phyloP scores from a whole-genome alignment of 2,888 invertebrate species.

The Bruchidius siliquastri region DNA sequence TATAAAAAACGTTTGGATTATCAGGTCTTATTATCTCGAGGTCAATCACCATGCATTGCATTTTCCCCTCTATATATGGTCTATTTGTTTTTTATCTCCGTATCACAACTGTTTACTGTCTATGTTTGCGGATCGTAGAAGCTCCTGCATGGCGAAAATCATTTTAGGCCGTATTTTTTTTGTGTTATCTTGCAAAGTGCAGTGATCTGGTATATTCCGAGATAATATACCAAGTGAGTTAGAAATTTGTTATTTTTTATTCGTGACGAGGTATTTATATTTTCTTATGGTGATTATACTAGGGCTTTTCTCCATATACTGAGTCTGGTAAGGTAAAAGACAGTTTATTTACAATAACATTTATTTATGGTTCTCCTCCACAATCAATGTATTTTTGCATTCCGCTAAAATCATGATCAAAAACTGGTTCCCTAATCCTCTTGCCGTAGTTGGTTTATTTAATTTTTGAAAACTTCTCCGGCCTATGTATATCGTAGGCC shows the following conservation, averaged over 20 bases:
- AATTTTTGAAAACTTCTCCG: no score
- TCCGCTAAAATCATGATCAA: no score
- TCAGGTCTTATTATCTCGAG: conserved; percentile 31
- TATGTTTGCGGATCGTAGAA: conserved; percentile 33
- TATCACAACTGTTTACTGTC: conserved; percentile 36
- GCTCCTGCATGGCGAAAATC: background rate
- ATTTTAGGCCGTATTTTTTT: background rate
- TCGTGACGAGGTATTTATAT: no score
- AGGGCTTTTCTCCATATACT: no score
- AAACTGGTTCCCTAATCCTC: no score
- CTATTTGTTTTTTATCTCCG: conserved; percentile 45
- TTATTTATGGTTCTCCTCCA: no score
- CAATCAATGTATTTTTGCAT: no score
- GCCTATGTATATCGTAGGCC: no score
- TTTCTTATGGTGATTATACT: no score
- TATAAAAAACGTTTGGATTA: conserved; percentile 15
- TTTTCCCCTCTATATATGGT: conserved; percentile 24
- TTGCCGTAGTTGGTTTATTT: no score
- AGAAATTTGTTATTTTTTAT: background rate
- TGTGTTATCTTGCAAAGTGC: background rate
- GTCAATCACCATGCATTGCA: conserved; percentile 42
- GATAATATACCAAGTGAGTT: background rate
- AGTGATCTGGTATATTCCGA: background rate
- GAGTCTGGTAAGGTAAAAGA: no score
- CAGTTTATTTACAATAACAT: no score